Evolutionary conservation across 2,888 invertebrate genomes (phyloP), one percentile per base, ranked within the genome.

Genomic region (Ennomos quercinarius): DNA sequence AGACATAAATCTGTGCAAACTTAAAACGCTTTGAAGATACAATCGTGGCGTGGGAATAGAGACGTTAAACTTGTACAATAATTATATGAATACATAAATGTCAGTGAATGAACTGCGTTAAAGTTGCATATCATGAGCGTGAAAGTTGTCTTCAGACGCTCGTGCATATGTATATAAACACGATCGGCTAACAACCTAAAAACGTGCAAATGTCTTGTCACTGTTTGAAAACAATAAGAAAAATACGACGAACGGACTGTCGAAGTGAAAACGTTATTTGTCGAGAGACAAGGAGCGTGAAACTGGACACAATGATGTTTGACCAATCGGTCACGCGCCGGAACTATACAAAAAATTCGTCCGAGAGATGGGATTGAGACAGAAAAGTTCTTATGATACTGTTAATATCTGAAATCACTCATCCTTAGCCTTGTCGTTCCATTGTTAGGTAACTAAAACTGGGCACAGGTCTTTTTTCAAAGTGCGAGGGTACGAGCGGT

Each of bases 21-120:
- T 80, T 74, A 73, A 77, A 77, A 76, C 72, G 71, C 76, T 78
- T 72, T 71, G 73, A 77, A 79, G 84, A 84, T 84, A 87, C 79
- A 80, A 87, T 88, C 84, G 90, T 89, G 89, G 84, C 85, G 89
- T 89, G 90, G 84, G 87, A 89, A 88, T 81, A 78, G 76, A 84
- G 77, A 83, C 80, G 80, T 84, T 83, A 78, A 84, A 82, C 77
- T 79, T 78, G 79, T 75, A 80, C 77, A 27, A 80, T 86, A 85
- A 88, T 88, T 87, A 82, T 86, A 81, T 77, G 76, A 80, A 82
- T 78, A 83, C 80, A 80, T 81, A 81, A 84, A 85, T 80, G 81
- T 78, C 80, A 80, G 81, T 75, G 81, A 83, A 83, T 78, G 79
- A 78, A 81, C 81, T 70, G 78, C 78, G 77, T 76, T 75, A 78